Base-by-base conservation (phyloP, 1,140 invertebrate genomes). In the Belonocnema kinseyi region DNA sequence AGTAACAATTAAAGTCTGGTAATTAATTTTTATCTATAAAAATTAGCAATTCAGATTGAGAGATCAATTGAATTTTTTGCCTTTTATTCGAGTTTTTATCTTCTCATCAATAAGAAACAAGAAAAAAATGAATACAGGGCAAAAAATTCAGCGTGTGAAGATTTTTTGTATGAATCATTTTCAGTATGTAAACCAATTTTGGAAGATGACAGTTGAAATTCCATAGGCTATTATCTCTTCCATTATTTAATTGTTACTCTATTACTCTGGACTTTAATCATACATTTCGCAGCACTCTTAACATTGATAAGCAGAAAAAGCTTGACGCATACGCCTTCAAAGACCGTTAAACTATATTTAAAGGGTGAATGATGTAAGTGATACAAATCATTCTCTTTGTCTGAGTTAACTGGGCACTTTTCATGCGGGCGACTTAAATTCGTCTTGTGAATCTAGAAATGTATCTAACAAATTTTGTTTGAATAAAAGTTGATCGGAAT, bases 381-480 rank as follows among this genome's bases (percentile, higher is more conserved):
- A 46, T 46, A 46, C 40, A 46, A 46, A 10, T 46, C 26, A 66
- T 66, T 66, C 40, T 66, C 21, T 40, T 16, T 66, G 61, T 66
- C 40, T 66, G 33, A 66, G 40, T 66, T 66, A n/a, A 40, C 33
- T 33, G 21, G 21, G 8, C n/a, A 40, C 26, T 66, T 26, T 66
- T 66, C 33, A 66, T 33, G 16, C n/a, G 40, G 16, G 58, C 14
- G 40, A 66, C 33, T 26, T 66, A 46, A 66, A 66, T 40, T 66
- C 40, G 33, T 66, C 40, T 66, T 26, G 3, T 40, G 61, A 13
- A 4, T 66, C 61, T 46, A 40, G 61, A 40, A 40, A 40, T 66
- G 26, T 26, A 26, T 66, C 61, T 21, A 46, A 66, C 40, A 66
- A 66, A 66, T 66, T 66, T 66, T n/a, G 26, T 46, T 46, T 46